Evolutionary conservation across 2,797 vertebrate genomes (phyloP).

Genomic region (Poecilia gillii): DNA sequence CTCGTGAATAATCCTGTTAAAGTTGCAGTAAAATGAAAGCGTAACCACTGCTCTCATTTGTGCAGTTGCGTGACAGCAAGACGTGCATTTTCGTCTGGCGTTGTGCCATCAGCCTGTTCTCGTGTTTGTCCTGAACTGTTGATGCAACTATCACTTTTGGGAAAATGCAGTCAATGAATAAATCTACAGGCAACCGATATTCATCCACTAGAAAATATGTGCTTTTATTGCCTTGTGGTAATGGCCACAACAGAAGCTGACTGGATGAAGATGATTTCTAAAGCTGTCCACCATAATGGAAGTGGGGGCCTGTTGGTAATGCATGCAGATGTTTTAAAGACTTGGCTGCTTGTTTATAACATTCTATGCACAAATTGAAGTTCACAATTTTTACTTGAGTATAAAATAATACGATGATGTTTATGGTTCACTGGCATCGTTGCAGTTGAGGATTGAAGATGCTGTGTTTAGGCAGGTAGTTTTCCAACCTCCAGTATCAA

Average conservation of each 20-base stretch:
- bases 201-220: neutral
- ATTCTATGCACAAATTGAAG: neutral
- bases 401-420: neutral
- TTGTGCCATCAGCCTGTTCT: neutral
- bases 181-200: neutral
- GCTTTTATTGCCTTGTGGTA: neutral
- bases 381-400: neutral
- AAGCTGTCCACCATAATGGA: neutral
- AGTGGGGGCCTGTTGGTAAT: neutral
- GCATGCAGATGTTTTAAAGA: neutral
- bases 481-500: too few species aligned
- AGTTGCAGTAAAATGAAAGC: neutral
- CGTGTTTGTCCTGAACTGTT: neutral
- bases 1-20: constrained; percentile 40
- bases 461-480: too few species aligned
- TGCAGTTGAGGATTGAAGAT: too few species aligned
- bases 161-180: neutral
- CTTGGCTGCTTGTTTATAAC: neutral
- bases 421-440: too few species aligned
- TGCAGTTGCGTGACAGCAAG: neutral
- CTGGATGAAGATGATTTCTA: neutral
- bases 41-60: constrained; percentile 2
- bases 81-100: neutral
- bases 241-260: neutral
- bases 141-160: neutral